phyloP scores from a whole-genome alignment of 2,888 invertebrate genomes.

The Aphrophora alni region DNA sequence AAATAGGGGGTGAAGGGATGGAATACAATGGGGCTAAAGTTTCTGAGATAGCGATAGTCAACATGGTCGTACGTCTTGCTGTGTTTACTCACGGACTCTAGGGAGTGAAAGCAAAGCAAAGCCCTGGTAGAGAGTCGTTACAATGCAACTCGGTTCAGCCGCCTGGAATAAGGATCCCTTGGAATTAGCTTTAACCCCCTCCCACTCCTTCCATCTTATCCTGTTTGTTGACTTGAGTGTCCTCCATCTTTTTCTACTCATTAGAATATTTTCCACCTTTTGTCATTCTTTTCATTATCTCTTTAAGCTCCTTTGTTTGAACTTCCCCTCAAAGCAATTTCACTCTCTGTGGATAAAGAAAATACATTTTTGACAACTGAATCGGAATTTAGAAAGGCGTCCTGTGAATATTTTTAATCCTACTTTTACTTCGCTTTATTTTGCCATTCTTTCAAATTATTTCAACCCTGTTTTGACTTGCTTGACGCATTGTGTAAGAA shows the following conservation, averaged over 20 bases:
- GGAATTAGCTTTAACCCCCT: background rate
- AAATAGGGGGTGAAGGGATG: background rate
- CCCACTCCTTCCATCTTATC: background rate
- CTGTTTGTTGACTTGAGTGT: constrained; percentile 3
- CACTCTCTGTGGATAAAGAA: background rate
- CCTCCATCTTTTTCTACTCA: constrained; percentile 18
- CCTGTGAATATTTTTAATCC: too few relatives aligned
- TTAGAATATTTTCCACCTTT: constrained; percentile 12
- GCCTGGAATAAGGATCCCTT: constrained; percentile 11
- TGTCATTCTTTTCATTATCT: constrained; percentile 23
- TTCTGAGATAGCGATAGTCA: background rate
- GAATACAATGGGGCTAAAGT: background rate
- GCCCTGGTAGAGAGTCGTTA: background rate
- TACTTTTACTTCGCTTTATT: too few relatives aligned
- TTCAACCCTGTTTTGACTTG: too few relatives aligned
- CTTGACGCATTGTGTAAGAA: too few relatives aligned
- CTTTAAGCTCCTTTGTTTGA: constrained; percentile 8
- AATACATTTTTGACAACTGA: background rate
- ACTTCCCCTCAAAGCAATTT: background rate
- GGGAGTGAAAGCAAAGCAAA: background rate
- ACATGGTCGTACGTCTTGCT: background rate
- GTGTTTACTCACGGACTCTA: background rate
- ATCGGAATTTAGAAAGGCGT: too few relatives aligned
- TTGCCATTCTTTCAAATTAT: too few relatives aligned
- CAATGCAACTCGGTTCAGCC: background rate